A percentile compares a stretch with the other conserved stretches of the same genome.
These are phyloP conservation scores for Perodicticus potto DNA, from an alignment of 2,797 vertebrate species.

Conservation along the genomic window DNA sequence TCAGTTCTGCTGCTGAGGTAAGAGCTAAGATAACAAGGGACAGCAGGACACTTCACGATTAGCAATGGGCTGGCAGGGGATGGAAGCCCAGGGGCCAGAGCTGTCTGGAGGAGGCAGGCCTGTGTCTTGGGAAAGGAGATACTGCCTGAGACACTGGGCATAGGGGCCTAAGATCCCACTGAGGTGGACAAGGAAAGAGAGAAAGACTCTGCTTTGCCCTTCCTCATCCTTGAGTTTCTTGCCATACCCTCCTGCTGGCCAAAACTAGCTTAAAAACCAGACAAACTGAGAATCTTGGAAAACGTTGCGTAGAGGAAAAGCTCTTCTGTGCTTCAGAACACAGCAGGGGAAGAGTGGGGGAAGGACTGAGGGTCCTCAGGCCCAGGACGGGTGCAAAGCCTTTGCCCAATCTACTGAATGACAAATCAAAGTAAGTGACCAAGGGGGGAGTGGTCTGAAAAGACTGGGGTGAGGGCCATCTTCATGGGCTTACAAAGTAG, in stretches of 20 bases:
- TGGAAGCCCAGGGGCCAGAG: neutral
- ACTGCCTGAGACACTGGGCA: neutral
- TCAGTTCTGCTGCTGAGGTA: neutral
- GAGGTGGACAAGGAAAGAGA: neutral
- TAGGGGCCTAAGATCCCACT: neutral
- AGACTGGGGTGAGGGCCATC: neutral
- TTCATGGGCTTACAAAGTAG: neutral
- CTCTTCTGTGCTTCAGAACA: neutral
- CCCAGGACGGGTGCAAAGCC: neutral
- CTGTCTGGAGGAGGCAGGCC: neutral
- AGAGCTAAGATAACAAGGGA: neutral
- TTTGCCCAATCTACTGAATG: neutral
- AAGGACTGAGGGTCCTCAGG: neutral
- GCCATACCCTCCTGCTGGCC: neutral
- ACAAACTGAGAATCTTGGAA: neutral
- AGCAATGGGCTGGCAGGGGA: neutral
- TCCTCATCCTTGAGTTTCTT: neutral
- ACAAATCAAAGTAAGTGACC: neutral
- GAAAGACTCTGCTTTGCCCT: neutral
- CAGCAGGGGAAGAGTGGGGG: neutral
- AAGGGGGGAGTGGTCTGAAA: neutral
- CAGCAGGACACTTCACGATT: neutral
- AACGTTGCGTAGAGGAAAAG: neutral
- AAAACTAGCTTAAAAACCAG: neutral
- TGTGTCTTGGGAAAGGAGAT: neutral